Base-by-base conservation (phyloP, 2,113 vertebrate genomes). In the Triplophysa tibetana region DNA sequence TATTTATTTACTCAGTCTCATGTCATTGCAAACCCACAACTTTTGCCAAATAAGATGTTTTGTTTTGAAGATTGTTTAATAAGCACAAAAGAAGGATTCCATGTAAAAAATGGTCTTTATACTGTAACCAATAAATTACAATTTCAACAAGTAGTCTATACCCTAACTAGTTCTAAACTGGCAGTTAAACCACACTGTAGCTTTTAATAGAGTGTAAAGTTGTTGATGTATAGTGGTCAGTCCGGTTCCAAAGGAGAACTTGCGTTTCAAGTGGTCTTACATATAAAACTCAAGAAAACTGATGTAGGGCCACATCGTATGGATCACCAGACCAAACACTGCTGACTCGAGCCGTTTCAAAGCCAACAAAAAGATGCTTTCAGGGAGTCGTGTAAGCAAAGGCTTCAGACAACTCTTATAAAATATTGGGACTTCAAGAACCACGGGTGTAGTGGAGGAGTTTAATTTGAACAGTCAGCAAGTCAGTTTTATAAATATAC, bases 331-430 rank as follows among this genome's bases (percentile, higher is more conserved):
- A 62, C 75, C 38, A 19, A 67, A 77, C 70, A 60, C 76, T 84
- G 75, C 79, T 81, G 76, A 78, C 74, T 54, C 67, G 43, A 81
- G 68, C 70, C 4, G 0, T 64, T 68, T 78, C 70, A 29, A 76
- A 81, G 78, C 82, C 82, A 81, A 81, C 60, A 81, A 81, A 60
- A 81, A 81, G 68, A 77, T 54, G 41, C 41, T 66, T 73, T 76
- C 65, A 79, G 74, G 77, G 77, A 80, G 64, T 77, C 58, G 56
- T 63, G 74, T 65, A 78, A 81, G 78, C 62, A 64, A 69, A 61
- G 58, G 17, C 68, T 70, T 80, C 54, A 58, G 70, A 68, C 70
- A 75, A 58, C 41, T 56, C 64, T 79, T 52, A 38, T 74, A 54
- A 78, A 78, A 61, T 33, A 76, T 56, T 54, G 23, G 19, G 77